Evolutionary conservation across 2,797 vertebrate genomes (phyloP).

Genomic region (Neoniphon sammara): DNA sequence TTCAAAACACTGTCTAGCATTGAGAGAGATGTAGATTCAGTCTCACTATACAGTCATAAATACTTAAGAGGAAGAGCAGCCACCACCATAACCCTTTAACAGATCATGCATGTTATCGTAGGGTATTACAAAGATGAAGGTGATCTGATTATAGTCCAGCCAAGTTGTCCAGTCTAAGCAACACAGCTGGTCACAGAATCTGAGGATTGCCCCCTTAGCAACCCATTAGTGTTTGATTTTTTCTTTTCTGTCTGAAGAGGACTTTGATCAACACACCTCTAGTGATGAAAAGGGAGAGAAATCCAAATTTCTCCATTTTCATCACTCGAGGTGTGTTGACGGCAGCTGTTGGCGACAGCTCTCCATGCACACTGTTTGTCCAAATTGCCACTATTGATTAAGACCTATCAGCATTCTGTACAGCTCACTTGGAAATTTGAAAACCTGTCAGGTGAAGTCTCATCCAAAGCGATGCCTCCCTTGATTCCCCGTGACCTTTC

Average conservation of each 20-base stretch:
- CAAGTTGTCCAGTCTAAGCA: conserved; percentile 2
- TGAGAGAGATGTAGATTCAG: conserved; percentile 38
- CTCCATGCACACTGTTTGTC: conserved; percentile 16
- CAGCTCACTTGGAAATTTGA: conserved; percentile 1
- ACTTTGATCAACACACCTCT: too few species aligned
- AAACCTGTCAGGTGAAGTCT: conserved; percentile 7
- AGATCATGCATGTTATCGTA: conserved; percentile 15
- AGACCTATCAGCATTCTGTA: conserved; percentile 16
- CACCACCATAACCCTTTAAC: conserved; percentile 20
- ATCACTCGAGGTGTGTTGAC: conserved; percentile 14
- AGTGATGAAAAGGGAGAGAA: too few species aligned
- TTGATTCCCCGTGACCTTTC: conserved; percentile 29
- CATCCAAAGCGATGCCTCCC: conserved; percentile 7
- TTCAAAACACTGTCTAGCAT: conserved; percentile 49
- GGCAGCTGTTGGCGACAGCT: not conserved
- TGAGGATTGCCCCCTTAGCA: not conserved
- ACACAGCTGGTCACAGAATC: not conserved
- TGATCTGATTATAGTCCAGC: not conserved
- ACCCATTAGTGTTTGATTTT: not conserved
- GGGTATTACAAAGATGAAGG: conserved; percentile 38
- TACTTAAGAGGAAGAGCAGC: not conserved
- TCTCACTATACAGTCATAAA: conserved; percentile 42
- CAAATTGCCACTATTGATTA: conserved; percentile 8
- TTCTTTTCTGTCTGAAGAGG: not conserved
- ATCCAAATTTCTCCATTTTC: conserved; percentile 11